Conservation (phyloP, 1,140 invertebrate species). For the Pogonognathellus flavescens region DNA sequence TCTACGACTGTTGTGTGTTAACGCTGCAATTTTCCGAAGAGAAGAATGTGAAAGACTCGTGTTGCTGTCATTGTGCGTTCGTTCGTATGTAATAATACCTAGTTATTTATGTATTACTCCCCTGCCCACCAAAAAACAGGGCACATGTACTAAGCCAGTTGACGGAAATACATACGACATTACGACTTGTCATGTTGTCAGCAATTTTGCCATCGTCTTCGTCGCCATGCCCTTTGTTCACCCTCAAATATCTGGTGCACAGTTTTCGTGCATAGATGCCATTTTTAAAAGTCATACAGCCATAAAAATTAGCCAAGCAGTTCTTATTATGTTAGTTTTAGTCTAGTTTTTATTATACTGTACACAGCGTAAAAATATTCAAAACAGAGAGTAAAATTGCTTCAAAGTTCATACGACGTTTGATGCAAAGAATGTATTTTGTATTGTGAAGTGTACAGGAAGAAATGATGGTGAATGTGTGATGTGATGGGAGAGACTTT, state of each 20-base stretch:
- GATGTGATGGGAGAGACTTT: constrained; percentile 33
- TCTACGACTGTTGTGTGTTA: neutral
- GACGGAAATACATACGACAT: neutral
- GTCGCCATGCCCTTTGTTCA: constrained; percentile 28
- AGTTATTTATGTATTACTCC: neutral
- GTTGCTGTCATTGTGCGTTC: constrained; percentile 1
- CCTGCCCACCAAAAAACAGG: neutral
- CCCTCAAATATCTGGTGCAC: constrained; percentile 36
- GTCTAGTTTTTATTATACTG: neutral
- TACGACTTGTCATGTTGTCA: constrained; percentile 14
- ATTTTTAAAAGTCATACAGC: constrained; percentile 43
- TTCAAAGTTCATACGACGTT: constrained; percentile 7
- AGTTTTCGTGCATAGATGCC: constrained; percentile 31
- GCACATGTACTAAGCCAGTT: neutral
- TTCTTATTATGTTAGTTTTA: constrained; percentile 2
- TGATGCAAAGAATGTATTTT: constrained; percentile 37
- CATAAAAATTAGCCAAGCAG: constrained; percentile 41
- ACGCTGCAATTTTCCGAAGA: neutral
- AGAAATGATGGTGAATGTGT: constrained; percentile 18
- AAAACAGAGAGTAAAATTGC: constrained; percentile 13
- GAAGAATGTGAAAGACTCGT: too few relatives aligned
- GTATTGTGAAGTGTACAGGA: constrained; percentile 38
- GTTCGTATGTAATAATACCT: constrained; percentile 21
- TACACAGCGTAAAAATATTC: neutral
- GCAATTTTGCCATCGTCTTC: constrained; percentile 40